Evolutionary conservation across 2,888 invertebrate genomes (phyloP), one percentile per base, ranked within the genome.

Genomic region (Tetranychus piercei): DNA sequence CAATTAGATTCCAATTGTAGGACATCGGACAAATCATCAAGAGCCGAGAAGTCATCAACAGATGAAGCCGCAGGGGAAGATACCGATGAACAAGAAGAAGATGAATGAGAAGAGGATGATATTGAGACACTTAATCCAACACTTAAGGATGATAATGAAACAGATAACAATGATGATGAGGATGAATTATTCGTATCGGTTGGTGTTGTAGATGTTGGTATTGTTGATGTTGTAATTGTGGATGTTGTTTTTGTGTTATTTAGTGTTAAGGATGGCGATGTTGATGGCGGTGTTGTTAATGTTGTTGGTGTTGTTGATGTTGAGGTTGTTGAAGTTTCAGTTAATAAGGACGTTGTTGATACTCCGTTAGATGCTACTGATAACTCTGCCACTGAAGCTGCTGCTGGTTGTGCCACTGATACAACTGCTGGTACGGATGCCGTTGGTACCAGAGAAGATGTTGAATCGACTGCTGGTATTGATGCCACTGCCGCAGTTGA

Each of bases 11-110:
- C 84, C 76, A 89, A 86, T 78, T 88, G 88, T 73, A 90, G 84
- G 78, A 90, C 86, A 82, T 90, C 90, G 75, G 89, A 88, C 79
- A 90, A 87, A 78, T 88, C 88, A 82, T 90, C 89, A 73, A 74
- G 79, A 79, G 80, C 79, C 73, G 80, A 72, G 45, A 44, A 22
- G 72, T 18, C 23, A 34, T n/a, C 23, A 18, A 43, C 20, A 22
- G 69, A 69, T 11, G 69, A 69, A 8, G 11, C n/a, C 18, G 67
- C 9, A 9, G 67, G n/a, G 23, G n/a, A 67, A 6, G 69, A 69
- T 11, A 23, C 20, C 34, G 69, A 69, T 69, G 69, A 69, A 11
- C 18, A 22, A 20, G 66, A 66, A 66, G 66, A 66, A 18, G 66
- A 11, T 11, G 66, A 20, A 66, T 15, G 65, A 18, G 65, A 64